Percentiles rank a stretch among this genome's conserved stretches.
Evolutionary conservation across 1,140 invertebrate genomes (phyloP).

Genomic region (Palaemon carinicauda): DNA sequence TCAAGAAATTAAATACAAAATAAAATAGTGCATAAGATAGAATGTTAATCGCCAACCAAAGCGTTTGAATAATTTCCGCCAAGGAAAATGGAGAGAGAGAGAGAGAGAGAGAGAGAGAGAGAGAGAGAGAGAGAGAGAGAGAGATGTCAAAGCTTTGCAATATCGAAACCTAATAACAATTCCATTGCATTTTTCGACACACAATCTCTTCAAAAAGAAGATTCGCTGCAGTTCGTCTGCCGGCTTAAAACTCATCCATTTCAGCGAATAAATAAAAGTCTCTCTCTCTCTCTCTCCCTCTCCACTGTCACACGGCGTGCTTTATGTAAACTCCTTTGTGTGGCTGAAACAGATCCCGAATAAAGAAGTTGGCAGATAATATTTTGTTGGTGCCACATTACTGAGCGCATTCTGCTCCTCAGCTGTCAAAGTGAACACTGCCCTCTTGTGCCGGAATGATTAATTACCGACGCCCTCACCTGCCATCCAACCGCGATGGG

Average conservation of each 20-base stretch:
- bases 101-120: not conserved
- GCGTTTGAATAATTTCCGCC: not conserved
- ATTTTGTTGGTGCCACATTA: slow-evolving; percentile 3
- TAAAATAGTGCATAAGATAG: not conserved
- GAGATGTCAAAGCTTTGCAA: not conserved
- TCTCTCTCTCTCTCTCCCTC: not conserved
- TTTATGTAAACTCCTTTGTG: not conserved
- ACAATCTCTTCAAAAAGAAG: no score
- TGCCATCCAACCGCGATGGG: not conserved
- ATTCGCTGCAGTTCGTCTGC: no score
- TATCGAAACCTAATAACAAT: not conserved
- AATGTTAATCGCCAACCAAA: not conserved
- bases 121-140: not conserved
- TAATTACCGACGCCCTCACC: slow-evolving; percentile 1
- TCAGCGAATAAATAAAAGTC: no score
- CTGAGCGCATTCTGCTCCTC: not conserved
- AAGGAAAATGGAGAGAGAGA: not conserved
- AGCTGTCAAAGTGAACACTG: slow-evolving; percentile 9
- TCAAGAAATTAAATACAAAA: no score
- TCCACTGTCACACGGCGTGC: not conserved
- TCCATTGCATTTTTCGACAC: no score
- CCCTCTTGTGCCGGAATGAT: not conserved
- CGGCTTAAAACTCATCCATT: no score
- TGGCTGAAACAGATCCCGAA: not conserved
- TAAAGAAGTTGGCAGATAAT: not conserved